These are phyloP conservation scores for Empis livida DNA, from an alignment of 2,888 invertebrate species.

Conservation along the genomic window DNA sequence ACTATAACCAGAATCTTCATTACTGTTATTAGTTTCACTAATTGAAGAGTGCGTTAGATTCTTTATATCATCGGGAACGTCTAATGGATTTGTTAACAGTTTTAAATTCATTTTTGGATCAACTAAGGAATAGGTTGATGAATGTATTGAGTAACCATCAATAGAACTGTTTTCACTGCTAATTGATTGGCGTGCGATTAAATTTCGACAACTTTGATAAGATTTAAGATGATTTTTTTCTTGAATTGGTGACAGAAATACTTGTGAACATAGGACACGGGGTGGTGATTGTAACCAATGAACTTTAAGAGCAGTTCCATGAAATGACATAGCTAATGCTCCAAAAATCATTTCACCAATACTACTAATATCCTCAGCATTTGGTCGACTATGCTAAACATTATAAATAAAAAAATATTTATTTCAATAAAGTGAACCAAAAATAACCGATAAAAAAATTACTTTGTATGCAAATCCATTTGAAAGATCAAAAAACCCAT, in stretches of 20 bases:
- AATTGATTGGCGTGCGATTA: slow-evolving; percentile 28
- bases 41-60: slow-evolving; percentile 13
- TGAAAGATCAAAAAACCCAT: slow-evolving; percentile 45
- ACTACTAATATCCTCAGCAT: slow-evolving; percentile 51
- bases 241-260: slow-evolving; percentile 44
- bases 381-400: slow-evolving; percentile 48
- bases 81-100: slow-evolving; percentile 24
- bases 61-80: slow-evolving; percentile 25
- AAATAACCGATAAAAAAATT: slow-evolving; percentile 20
- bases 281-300: slow-evolving; percentile 39
- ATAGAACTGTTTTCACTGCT: slow-evolving; percentile 31
- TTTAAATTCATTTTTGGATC: slow-evolving; percentile 17
- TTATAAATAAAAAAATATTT: slow-evolving; percentile 1
- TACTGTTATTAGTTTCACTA: slow-evolving; percentile 28
- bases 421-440: neutral
- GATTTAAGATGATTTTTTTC: slow-evolving; percentile 6
- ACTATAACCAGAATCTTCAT: slow-evolving; percentile 32
- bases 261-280: slow-evolving; percentile 45
- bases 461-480: slow-evolving; percentile 55
- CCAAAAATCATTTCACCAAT: slow-evolving; percentile 91
- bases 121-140: slow-evolving; percentile 29
- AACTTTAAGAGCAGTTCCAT: slow-evolving; percentile 74
- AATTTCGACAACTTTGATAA: neutral
- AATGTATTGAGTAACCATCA: slow-evolving; percentile 33
- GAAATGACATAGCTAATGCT: slow-evolving; percentile 76